phyloP scores from a whole-genome alignment of 2,113 vertebrate genomes.

The Psophia crepitans region DNA sequence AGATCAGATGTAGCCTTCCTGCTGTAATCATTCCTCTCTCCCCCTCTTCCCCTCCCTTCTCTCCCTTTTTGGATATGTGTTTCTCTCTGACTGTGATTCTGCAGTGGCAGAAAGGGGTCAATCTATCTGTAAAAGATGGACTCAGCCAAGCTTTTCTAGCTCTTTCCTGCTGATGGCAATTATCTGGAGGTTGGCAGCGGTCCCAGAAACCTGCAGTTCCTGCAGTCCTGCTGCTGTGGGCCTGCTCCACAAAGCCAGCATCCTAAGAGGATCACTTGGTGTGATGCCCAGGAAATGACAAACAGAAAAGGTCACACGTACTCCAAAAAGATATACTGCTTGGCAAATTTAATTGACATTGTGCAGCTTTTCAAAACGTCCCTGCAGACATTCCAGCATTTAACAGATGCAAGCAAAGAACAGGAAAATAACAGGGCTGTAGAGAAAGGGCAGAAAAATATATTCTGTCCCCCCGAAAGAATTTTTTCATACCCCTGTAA shows the following conservation, averaged over 20 bases:
- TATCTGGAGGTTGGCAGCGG: constrained; percentile 78
- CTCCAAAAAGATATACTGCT: constrained; percentile 79
- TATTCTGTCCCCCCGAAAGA: background rate
- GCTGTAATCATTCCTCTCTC: background rate
- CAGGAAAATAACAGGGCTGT: constrained; percentile 54
- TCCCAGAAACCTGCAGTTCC: constrained; percentile 78
- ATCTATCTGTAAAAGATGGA: constrained; percentile 77
- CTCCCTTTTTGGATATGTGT: background rate
- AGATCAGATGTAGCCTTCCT: background rate
- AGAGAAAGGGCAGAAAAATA: constrained; percentile 14
- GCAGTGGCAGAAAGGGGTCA: constrained; percentile 65
- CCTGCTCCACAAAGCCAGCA: constrained; percentile 71
- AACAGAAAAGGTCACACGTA: constrained; percentile 83
- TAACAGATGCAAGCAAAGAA: constrained; percentile 66
- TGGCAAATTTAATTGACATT: constrained; percentile 77
- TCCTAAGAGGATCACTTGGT: constrained; percentile 80
- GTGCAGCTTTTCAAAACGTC: constrained; percentile 73
- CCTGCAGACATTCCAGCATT: constrained; percentile 70
- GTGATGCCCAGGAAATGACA: constrained; percentile 84
- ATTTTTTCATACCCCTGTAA: constrained; percentile 40
- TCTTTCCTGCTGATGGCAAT: constrained; percentile 80
- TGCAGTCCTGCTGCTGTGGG: constrained; percentile 65
- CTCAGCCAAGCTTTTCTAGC: constrained; percentile 75
- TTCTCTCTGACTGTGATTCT: constrained; percentile 35
- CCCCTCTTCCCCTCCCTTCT: background rate